Evolutionary conservation across 2,113 vertebrate species (phyloP).

Genomic region (Parotia lawesii): DNA sequence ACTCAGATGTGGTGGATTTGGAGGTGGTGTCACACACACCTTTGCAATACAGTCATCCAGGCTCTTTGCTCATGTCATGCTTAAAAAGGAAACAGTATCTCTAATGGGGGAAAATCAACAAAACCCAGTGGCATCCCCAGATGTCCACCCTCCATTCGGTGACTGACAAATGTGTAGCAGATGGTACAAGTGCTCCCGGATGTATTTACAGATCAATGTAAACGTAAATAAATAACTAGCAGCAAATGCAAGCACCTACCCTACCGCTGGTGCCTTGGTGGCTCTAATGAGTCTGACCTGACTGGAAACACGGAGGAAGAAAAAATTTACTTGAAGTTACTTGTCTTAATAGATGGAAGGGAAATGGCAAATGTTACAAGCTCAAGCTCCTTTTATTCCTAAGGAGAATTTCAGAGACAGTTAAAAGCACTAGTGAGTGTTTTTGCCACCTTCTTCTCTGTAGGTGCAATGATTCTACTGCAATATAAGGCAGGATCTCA

Average conservation of each 20-base stretch:
- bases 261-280: background rate
- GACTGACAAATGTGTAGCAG: constrained; percentile 23
- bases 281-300: background rate
- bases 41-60: background rate
- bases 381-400: background rate
- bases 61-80: background rate
- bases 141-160: background rate
- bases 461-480: background rate
- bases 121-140: constrained; percentile 20
- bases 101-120: background rate
- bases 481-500: background rate
- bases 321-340: background rate
- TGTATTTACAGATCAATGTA: constrained; percentile 45
- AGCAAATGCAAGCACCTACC: background rate
- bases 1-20: background rate
- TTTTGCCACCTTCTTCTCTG: background rate
- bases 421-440: background rate
- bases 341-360: background rate
- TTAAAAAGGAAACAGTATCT: background rate
- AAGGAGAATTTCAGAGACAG: background rate
- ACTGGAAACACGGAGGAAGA: background rate
- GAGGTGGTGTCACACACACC: background rate
- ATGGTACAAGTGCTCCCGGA: constrained; percentile 38
- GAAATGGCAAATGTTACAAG: background rate
- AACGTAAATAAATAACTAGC: constrained; percentile 1